Percentiles rank a stretch among this genome's conserved stretches.
Evolutionary conservation across 2,888 invertebrate genomes (phyloP).

Genomic region (Penaeus monodon): DNA sequence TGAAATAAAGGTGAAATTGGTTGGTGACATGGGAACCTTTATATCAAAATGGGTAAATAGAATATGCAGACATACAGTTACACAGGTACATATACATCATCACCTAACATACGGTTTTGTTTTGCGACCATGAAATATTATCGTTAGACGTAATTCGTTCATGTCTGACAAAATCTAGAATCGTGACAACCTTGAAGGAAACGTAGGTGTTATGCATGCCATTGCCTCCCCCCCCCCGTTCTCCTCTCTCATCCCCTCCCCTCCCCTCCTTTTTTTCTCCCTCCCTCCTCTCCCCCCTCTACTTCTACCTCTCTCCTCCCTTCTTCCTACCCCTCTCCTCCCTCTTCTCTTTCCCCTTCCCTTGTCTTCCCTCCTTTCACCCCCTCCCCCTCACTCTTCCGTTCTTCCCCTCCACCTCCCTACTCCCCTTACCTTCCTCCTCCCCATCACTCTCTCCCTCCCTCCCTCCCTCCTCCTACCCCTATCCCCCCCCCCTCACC

Average conservation of each 20-base stretch:
- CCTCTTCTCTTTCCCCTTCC: too few relatives aligned
- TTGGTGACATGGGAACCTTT: too few relatives aligned
- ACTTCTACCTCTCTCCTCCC: neutral
- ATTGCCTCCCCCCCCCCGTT: neutral
- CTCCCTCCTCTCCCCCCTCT: neutral
- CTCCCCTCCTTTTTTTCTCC: neutral
- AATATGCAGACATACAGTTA: neutral
- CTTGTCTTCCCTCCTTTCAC: neutral
- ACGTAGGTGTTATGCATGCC: too few relatives aligned
- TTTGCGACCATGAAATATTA: neutral
- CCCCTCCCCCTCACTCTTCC: neutral
- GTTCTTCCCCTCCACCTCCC: neutral
- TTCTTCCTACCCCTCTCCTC: neutral
- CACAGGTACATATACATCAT: neutral
- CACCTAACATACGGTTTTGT: neutral
- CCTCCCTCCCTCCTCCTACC: neutral
- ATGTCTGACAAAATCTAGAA: too few relatives aligned
- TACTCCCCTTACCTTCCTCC: neutral
- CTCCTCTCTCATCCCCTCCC: neutral
- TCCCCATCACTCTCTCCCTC: neutral
- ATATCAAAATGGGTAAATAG: too few relatives aligned
- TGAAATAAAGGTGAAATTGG: too few relatives aligned
- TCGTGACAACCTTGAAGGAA: too few relatives aligned
- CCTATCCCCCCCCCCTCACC: too few relatives aligned
- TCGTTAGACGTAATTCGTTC: too few relatives aligned